Percentiles rank a stretch among this genome's conserved stretches.
Evolutionary conservation across 2,797 vertebrate genomes (phyloP).

Genomic region (Crocidura indochinensis): DNA sequence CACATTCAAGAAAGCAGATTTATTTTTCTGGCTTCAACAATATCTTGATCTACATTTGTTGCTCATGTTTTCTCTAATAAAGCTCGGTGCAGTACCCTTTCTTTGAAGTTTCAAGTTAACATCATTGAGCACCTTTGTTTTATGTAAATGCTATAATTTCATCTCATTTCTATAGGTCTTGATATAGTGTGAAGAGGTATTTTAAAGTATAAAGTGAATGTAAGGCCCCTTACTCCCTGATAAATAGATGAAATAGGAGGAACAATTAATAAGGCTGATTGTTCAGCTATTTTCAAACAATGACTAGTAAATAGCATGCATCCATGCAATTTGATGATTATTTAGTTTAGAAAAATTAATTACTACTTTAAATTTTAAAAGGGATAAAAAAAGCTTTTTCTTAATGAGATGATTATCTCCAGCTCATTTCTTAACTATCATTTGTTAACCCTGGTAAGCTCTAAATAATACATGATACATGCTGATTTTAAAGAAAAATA

Average conservation of each 20-base stretch:
- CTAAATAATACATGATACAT: background rate
- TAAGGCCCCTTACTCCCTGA: background rate
- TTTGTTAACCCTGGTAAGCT: background rate
- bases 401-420: background rate
- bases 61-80: background rate
- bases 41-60: background rate
- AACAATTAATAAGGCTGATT: background rate
- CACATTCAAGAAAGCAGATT: too few species aligned
- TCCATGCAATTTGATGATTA: background rate
- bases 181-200: background rate
- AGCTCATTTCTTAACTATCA: constrained; percentile 1
- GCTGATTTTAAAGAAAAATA: background rate
- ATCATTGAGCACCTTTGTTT: background rate
- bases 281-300: background rate
- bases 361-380: constrained; percentile 12
- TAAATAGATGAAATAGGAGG: background rate
- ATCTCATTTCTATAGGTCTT: background rate
- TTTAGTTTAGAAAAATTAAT: constrained; percentile 38
- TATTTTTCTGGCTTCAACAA: too few species aligned
- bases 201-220: too few species aligned
- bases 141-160: background rate
- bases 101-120: background rate
- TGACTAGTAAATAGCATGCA: background rate
- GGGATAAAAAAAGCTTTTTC: background rate
- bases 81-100: background rate